phyloP scores from a whole-genome alignment of 2,113 vertebrate species.

The Bubo bubo region DNA sequence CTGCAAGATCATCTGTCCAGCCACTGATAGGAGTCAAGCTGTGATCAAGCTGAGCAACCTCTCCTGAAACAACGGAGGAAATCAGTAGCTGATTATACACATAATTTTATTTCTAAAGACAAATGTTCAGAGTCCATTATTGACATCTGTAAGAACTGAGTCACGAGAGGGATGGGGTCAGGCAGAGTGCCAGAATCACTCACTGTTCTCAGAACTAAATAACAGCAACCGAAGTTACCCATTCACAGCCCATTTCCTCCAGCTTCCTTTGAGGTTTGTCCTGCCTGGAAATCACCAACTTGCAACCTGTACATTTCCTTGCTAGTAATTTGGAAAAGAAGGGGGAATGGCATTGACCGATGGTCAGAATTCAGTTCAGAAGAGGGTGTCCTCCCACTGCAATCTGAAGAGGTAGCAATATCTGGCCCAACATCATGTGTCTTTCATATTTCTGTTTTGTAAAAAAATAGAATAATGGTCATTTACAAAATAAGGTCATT shows the following conservation, averaged over 20 bases:
- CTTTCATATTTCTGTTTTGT: background rate
- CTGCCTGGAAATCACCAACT: background rate
- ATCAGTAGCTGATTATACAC: background rate
- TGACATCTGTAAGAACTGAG: background rate
- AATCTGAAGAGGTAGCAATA: background rate
- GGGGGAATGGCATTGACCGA: fast-evolving
- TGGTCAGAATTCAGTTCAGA: background rate
- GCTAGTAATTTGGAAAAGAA: background rate
- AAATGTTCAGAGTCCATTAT: background rate
- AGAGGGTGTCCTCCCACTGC: background rate
- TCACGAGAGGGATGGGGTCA: background rate
- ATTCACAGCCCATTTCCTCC: constrained; percentile 2
- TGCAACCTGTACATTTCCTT: background rate
- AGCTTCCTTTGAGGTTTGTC: background rate
- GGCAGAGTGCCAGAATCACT: background rate
- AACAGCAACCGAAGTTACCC: background rate
- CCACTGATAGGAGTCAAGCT: background rate
- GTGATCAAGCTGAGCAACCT: background rate
- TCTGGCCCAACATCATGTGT: background rate
- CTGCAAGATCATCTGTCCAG: background rate
- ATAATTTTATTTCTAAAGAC: background rate
- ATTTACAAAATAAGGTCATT: background rate
- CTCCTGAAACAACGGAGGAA: background rate
- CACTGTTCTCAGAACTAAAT: background rate
- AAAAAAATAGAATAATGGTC: background rate